Evolutionary conservation across 92 coral and sea anemone species (phyloP), one percentile per base, ranked within the genome.

Genomic region (Muricea muricata): DNA sequence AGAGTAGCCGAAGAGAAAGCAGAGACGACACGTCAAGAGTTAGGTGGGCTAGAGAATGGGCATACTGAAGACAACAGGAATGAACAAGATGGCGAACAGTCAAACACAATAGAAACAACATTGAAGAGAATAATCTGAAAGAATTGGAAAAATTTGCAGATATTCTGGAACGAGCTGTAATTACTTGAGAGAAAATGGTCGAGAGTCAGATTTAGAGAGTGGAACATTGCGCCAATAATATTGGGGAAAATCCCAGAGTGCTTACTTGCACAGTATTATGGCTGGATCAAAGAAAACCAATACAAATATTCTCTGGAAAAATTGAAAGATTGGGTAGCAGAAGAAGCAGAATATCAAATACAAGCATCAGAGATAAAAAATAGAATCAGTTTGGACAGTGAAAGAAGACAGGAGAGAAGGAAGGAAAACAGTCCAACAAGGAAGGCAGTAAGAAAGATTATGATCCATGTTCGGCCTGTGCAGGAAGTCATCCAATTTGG

Each of bases 311-410:
- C 88, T 13, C 82, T 89, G 1, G 90, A 86, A 50, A 79, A 80
- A 3, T 28, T 89, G 21, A 86, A 83, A 86, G 81, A 89, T 30
- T 92, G 91, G 91, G 71, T 87, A 0, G 78, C 91, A 9, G 69
- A 92, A 56, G 89, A 92, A 81, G 95, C 91, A 11, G 89, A 92
- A 35, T 83, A 68, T 65, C 92, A 86, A 50, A 69, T 86, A 34
- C 90, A 89, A 72, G 92, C 92, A 17, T 52, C 89, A 7, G 91
- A 89, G 67, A 74, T 82, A 33, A 89, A 80, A 46, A 63, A 91
- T 79, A 92, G 92, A 18, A 14, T 54, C 23, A 31, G 42, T 7
- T 48, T 28, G 17, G 66, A 52, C 20, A 14, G 66, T 20, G 55
- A 28, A 30, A 30, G 10, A 28, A 55, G 81, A 23, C 11, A 20